Evolutionary conservation across 1,140 invertebrate genomes (phyloP).

Genomic region (Drosophila parvula): DNA sequence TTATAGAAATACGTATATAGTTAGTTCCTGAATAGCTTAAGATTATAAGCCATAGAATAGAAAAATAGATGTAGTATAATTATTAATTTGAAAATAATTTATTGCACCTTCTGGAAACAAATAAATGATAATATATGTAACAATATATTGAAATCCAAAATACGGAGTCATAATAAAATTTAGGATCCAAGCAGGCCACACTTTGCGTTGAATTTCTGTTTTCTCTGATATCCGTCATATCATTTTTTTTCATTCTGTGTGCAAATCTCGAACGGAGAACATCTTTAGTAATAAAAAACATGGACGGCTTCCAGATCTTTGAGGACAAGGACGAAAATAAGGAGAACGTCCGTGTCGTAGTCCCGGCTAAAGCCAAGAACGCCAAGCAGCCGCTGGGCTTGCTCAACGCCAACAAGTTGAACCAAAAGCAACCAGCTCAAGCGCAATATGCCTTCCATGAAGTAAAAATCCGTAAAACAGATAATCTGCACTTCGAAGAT

Average conservation of each 20-base stretch:
- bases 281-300: conserved; percentile 10
- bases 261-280: not conserved
- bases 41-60: too few relatives aligned
- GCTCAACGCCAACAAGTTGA: conserved; percentile 84
- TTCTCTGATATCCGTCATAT: not conserved
- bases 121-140: too few relatives aligned
- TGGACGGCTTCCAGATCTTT: conserved; percentile 86
- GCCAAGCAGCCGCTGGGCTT: conserved; percentile 61
- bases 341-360: conserved; percentile 72
- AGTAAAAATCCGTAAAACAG: conserved; percentile 42
- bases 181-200: too few relatives aligned
- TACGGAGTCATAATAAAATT: too few relatives aligned
- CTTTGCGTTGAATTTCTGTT: not conserved
- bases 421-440: conserved; percentile 51
- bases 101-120: too few relatives aligned
- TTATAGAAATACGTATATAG: not conserved
- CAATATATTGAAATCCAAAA: too few relatives aligned
- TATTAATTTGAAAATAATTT: too few relatives aligned
- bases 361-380: conserved; percentile 16
- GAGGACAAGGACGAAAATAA: conserved; percentile 86
- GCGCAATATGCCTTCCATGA: conserved; percentile 61
- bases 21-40: not conserved
- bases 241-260: not conserved
- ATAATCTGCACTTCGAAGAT: conserved; percentile 33
- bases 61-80: not conserved